phyloP scores from a whole-genome alignment of 2,113 vertebrate species.

The Pycnonotus jocosus region DNA sequence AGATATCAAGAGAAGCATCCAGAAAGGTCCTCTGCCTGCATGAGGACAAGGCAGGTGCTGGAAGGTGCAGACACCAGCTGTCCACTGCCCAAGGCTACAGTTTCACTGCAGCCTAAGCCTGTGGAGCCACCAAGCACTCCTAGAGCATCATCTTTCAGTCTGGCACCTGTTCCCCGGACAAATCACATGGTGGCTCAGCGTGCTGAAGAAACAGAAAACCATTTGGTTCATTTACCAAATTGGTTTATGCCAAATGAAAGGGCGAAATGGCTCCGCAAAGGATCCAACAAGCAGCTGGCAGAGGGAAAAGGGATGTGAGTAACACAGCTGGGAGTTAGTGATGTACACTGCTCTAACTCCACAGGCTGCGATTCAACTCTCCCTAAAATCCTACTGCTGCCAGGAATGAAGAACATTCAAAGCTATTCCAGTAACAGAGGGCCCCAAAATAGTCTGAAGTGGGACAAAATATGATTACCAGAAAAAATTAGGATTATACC shows the following conservation, averaged over 20 bases:
- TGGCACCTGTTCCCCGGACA: neutral
- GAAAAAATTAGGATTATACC: neutral
- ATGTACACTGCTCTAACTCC: neutral
- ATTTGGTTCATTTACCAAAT: neutral
- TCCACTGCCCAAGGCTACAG: neutral
- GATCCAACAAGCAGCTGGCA: neutral
- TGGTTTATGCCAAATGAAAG: neutral
- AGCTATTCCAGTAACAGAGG: neutral
- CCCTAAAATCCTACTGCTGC: neutral
- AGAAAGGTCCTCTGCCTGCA: neutral
- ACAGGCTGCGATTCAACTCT: neutral
- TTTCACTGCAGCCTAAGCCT: neutral
- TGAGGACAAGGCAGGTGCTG: neutral
- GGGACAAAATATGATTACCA: neutral
- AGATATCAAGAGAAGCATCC: neutral
- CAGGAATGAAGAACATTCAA: neutral
- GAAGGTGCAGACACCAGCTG: neutral
- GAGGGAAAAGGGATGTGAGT: neutral
- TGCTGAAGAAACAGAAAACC: neutral
- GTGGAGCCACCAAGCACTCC: neutral
- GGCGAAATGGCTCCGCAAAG: neutral
- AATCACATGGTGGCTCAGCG: neutral
- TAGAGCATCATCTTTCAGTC: neutral
- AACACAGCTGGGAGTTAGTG: neutral
- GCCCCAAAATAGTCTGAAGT: neutral